Percentiles rank a stretch among this genome's conserved stretches.
Evolutionary conservation across 2,113 vertebrate genomes (phyloP).

Genomic region (Panthera leo): DNA sequence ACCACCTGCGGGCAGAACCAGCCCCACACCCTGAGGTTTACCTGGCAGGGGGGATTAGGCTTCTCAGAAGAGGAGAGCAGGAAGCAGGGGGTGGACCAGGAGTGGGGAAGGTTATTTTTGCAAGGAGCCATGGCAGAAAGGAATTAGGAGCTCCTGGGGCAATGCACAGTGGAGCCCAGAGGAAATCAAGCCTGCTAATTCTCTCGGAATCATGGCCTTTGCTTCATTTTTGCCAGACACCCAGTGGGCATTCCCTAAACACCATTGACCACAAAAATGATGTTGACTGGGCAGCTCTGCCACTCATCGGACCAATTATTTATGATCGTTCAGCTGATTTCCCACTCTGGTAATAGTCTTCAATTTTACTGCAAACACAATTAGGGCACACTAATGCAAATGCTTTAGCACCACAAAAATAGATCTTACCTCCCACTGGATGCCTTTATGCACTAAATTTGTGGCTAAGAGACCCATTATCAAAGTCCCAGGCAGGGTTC

Average conservation of each 20-base stretch:
- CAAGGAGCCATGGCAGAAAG: constrained; percentile 20
- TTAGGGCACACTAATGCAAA: constrained; percentile 43
- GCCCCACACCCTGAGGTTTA: not conserved
- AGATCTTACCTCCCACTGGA: constrained; percentile 54
- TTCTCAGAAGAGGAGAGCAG: constrained; percentile 9
- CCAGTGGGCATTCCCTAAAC: constrained; percentile 16
- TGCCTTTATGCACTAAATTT: constrained; percentile 53
- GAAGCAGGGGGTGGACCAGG: not conserved
- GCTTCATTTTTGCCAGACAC: constrained; percentile 26
- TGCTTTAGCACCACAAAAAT: constrained; percentile 56
- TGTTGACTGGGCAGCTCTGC: not conserved
- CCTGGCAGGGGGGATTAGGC: not conserved
- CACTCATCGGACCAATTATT: constrained; percentile 62
- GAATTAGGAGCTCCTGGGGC: not conserved
- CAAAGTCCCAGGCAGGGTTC: constrained; percentile 26
- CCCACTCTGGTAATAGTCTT: constrained; percentile 49
- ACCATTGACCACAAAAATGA: constrained; percentile 46
- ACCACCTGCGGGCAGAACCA: not conserved
- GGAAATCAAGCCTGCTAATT: constrained; percentile 48
- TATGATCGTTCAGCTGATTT: constrained; percentile 63
- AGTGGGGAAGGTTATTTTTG: not conserved
- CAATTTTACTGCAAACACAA: constrained; percentile 71
- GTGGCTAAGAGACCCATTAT: constrained; percentile 34
- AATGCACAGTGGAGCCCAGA: constrained; percentile 12
- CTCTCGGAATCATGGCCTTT: constrained; percentile 7